Conservation (phyloP, 2,113 vertebrate species). For the Nothoprocta pentlandii region DNA sequence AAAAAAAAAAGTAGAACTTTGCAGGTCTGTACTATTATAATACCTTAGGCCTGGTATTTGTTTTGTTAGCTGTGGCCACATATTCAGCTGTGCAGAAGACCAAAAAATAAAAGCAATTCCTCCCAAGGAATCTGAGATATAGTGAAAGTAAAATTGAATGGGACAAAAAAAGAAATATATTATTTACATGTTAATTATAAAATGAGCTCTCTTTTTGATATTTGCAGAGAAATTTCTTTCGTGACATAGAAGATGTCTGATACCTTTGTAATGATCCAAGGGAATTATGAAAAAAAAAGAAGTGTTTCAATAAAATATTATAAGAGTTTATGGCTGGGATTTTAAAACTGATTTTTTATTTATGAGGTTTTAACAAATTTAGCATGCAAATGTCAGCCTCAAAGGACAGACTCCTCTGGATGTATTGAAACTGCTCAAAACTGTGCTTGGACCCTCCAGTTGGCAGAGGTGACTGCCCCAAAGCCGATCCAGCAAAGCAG, state of each 20-base stretch:
- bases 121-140: not conserved
- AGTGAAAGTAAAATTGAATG: not conserved
- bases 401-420: not conserved
- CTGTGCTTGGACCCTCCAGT: not conserved
- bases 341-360: not conserved
- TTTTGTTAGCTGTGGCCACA: not conserved
- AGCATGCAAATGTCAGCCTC: not conserved
- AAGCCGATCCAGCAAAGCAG: not conserved
- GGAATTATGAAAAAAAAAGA: not conserved
- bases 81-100: constrained; percentile 2
- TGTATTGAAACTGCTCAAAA: not conserved
- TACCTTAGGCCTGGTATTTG: constrained; percentile 7
- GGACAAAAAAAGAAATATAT: not conserved
- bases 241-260: not conserved
- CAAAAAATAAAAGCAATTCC: not conserved
- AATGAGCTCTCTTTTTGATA: not conserved
- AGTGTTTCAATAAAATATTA: not conserved
- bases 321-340: not conserved
- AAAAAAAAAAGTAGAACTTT: constrained; percentile 19
- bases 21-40: not conserved
- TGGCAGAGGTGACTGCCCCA: not conserved
- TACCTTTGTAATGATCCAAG: not conserved
- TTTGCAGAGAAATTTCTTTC: not conserved
- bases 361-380: constrained; percentile 6
- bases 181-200: constrained; percentile 13